Base-by-base conservation (phyloP, 2,888 invertebrate species). In the Cryptocheilus praepositus region DNA sequence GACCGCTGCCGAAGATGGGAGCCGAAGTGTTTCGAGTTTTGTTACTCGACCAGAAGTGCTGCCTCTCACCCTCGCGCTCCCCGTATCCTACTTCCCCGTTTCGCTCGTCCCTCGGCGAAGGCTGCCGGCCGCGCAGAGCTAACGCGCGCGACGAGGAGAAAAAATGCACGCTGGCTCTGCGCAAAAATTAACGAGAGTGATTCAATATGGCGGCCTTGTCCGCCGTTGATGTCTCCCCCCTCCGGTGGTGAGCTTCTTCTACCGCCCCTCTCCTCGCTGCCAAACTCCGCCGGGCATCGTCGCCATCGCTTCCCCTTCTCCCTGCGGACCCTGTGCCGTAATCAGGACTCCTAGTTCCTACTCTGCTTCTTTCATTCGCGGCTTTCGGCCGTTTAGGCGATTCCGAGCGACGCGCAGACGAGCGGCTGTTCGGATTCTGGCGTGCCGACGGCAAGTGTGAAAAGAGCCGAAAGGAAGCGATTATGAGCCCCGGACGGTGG, bases 121-220 rank as follows among this genome's bases (percentile, higher is more conserved):
- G 54, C 49, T 28, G 70, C 70, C 65, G 72, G 59, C 72, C 52
- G n/a, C n/a, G n/a, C n/a, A n/a, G n/a, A n/a, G n/a, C n/a, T n/a
- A 46, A 54, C 44, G 62, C 56, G 43, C 57, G 25, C 61, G 67
- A 65, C 61, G 56, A 67, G 74, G 67, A 70, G 68, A 81, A 85
- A 83, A 82, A 86, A 83, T 83, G 84, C 82, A 83, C 83, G 79
- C 80, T 76, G 80, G 79, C 89, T 88, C 88, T 89, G 88, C 86
- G 88, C 89, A 81, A 89, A 90, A 91, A 91, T 90, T 90, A 90
- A 91, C 90, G 90, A 90, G 90, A 90, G 90, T 90, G 91, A 90
- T 91, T 90, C 91, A 90, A 91, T 90, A 91, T 91, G 91, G 91
- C 90, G 90, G 89, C 90, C 90, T 90, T 90, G 89, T 89, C 81